Evolutionary conservation across 2,888 invertebrate species (phyloP), one percentile per base, ranked within the genome.

Genomic region (Macropis europaea): DNA sequence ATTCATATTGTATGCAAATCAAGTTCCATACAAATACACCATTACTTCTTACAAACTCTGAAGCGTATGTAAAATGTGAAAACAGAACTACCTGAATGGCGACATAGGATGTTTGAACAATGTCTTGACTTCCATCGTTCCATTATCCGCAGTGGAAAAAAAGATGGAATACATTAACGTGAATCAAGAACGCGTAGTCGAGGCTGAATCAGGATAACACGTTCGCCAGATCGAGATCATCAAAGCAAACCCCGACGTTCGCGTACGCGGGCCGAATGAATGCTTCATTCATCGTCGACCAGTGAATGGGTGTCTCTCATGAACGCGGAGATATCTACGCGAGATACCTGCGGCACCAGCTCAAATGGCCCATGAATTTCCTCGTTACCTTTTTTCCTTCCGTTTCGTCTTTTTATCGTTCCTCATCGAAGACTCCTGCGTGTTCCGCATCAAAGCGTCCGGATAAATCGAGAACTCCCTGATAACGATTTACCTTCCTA

Each of bases 281-380:
- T 84, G 84, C 82, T 81, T 78, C 85, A 84, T 84, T 84, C 84
- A 85, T 84, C 76, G 63, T 66, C 63, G 42, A 24, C 22, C 36
- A 19, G 63, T 79, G 79, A 79, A 79, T 79, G 79, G 72, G 48
- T 59, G 77, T 77, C 79, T 77, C 77, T 80, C 75, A 80, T 60
- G 68, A 68, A n/a, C n/a, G 52, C 42, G 45, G 48, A 69, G 80
- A 79, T 80, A 77, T 72, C 52, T 38, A 43, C 42, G 57, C 48
- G 56, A 38, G 72, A 79, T 80, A 72, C 75, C 75, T 78, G 74
- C 79, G 63, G 50, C 50, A 75, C n/a, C 43, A 63, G 79, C 47
- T 70, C 75, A 79, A 75, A 79, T 72, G 67, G 70, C 56, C 67
- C 77, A 56, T 70, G 80, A 81, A 61, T 62, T 74, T 72, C 45